A percentile compares a stretch with the other conserved stretches of the same genome.
Evolutionary conservation across 53 echinoderm and acorn worm genomes (phyloP).

Genomic region (Apostichopus leukothele): DNA sequence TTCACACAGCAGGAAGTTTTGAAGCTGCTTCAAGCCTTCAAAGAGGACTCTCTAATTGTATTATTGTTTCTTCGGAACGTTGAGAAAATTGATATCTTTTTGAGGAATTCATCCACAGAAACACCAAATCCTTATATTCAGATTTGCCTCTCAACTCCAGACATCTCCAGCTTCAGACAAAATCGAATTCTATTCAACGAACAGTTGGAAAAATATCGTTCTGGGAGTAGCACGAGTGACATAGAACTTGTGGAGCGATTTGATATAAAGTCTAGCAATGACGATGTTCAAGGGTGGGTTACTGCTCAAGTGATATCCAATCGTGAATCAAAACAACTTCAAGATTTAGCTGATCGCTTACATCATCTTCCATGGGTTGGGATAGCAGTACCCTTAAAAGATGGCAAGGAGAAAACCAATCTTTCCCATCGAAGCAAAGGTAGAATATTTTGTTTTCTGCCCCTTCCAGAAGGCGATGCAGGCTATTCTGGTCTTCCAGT

Average conservation of each 20-base stretch:
- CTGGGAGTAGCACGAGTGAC: background rate
- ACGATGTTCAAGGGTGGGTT: slow-evolving; percentile 3
- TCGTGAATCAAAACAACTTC: slow-evolving; percentile 17
- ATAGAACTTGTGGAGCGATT: slow-evolving; percentile 1
- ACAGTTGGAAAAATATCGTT: background rate
- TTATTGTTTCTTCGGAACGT: slow-evolving; percentile 33
- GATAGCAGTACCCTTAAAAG: slow-evolving; percentile 34
- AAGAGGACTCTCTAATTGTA: slow-evolving; percentile 17
- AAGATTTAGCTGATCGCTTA: slow-evolving; percentile 15
- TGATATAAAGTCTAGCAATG: background rate
- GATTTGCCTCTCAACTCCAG: background rate
- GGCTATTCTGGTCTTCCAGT: slow-evolving; percentile 82
- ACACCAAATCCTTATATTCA: background rate
- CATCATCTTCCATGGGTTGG: slow-evolving; percentile 56
- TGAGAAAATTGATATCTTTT: slow-evolving; percentile 3
- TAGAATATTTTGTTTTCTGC: slow-evolving; percentile 88
- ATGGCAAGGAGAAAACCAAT: too few species aligned
- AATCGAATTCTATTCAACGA: background rate
- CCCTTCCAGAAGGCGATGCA: slow-evolving; percentile 74
- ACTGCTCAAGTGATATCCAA: slow-evolving; percentile 12
- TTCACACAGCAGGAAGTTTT: background rate
- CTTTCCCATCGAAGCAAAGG: slow-evolving; percentile 28
- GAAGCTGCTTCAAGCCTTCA: slow-evolving; percentile 9
- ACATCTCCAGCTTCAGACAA: background rate
- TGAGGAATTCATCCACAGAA: background rate